A percentile compares a stretch with the other conserved stretches of the same genome.
Evolutionary conservation across 92 coral and sea anemone genomes (phyloP).

Genomic region (Porites divaricata): DNA sequence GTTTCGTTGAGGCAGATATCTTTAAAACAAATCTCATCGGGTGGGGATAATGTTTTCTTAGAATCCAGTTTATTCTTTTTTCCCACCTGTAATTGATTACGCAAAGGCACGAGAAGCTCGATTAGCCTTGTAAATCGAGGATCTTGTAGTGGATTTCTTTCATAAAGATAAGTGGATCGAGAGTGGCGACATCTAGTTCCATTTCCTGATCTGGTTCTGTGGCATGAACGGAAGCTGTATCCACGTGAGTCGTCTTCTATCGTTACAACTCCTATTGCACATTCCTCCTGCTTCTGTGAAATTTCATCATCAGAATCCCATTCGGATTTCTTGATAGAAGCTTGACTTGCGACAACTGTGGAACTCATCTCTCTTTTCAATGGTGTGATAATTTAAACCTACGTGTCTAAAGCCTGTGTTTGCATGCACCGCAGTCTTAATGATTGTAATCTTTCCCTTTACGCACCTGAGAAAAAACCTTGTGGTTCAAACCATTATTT

Average conservation of each 20-base stretch:
- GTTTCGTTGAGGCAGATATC: constrained; percentile 73
- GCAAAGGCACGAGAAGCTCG: constrained; percentile 58
- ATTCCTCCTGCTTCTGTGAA: background rate
- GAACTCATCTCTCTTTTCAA: background rate
- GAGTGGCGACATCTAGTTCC: background rate
- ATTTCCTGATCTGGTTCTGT: background rate
- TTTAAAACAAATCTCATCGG: constrained; percentile 43
- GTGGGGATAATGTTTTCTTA: background rate
- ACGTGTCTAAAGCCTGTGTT: background rate
- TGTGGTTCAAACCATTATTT: background rate
- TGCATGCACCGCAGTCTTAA: no score
- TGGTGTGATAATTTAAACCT: background rate
- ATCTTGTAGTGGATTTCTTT: constrained; percentile 49
- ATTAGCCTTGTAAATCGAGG: constrained; percentile 63
- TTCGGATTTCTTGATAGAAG: background rate
- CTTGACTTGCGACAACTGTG: background rate
- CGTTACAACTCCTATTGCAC: background rate
- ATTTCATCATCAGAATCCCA: background rate
- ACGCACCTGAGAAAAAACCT: background rate
- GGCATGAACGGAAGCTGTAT: background rate
- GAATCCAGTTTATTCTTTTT: background rate
- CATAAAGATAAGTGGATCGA: constrained; percentile 16
- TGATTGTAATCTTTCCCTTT: no score
- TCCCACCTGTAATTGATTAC: background rate
- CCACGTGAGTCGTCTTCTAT: background rate